A percentile compares a stretch with the other conserved stretches of the same genome.
Evolutionary conservation across 2,888 invertebrate species (phyloP).

Genomic region (Tortricodes alternella): DNA sequence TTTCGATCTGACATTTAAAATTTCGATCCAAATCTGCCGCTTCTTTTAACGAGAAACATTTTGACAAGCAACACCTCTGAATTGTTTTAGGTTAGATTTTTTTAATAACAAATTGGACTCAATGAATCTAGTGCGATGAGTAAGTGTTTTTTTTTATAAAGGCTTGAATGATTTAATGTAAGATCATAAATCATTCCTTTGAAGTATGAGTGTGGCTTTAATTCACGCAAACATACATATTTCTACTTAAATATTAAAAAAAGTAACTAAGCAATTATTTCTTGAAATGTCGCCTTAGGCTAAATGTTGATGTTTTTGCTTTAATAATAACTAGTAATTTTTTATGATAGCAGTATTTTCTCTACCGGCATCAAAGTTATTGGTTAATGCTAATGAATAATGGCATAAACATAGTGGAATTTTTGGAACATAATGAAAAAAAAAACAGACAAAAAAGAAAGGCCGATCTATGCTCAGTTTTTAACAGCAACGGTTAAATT

Average conservation of each 20-base stretch:
- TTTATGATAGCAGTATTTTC: too few relatives aligned
- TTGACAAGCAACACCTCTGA: conserved; percentile 11
- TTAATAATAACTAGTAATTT: background rate
- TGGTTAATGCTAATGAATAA: too few relatives aligned
- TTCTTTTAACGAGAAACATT: conserved; percentile 13
- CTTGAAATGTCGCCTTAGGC: conserved; percentile 3
- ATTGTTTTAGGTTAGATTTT: background rate
- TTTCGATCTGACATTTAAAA: conserved; percentile 47
- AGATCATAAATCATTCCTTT: too few relatives aligned
- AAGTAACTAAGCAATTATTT: conserved; percentile 12
- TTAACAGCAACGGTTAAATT: too few relatives aligned
- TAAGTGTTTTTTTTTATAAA: background rate
- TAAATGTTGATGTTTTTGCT: background rate
- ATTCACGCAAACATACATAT: too few relatives aligned
- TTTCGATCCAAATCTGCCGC: conserved; percentile 25
- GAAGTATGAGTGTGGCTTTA: too few relatives aligned
- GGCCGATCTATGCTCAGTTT: too few relatives aligned
- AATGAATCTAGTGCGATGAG: background rate
- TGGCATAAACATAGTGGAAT: too few relatives aligned
- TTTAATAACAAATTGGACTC: background rate
- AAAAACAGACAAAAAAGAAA: too few relatives aligned
- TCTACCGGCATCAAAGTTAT: too few relatives aligned
- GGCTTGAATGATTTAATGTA: background rate
- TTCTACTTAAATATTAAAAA: too few relatives aligned
- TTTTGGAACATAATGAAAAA: too few relatives aligned